phyloP scores from a whole-genome alignment of 2,797 vertebrate genomes.

The Molossus molossus region DNA sequence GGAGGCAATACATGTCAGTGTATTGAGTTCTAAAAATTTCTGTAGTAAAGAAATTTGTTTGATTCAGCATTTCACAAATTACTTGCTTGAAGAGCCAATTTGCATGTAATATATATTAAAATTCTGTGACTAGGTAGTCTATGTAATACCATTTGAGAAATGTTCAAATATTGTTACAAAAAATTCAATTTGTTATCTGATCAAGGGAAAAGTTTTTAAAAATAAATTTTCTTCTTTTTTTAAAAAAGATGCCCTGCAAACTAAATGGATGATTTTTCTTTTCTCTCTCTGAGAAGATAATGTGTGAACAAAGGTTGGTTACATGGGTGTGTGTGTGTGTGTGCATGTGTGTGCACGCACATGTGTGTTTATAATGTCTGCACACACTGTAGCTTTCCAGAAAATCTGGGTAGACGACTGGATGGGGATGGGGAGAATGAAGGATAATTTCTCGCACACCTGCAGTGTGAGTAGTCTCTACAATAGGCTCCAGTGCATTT shows the following conservation, averaged over 20 bases:
- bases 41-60: constrained; percentile 6
- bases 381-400: not conserved
- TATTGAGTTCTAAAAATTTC: not conserved
- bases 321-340: not conserved
- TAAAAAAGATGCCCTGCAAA: constrained; percentile 11
- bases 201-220: not conserved
- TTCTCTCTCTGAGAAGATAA: constrained; percentile 29
- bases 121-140: constrained; percentile 19
- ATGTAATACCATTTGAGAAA: not conserved
- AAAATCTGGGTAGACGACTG: constrained; percentile 25
- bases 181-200: constrained; percentile 55
- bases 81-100: constrained; percentile 16
- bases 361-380: constrained; percentile 56
- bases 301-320: not conserved
- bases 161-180: constrained; percentile 32
- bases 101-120: constrained; percentile 11
- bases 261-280: constrained; percentile 13
- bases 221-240: constrained; percentile 52
- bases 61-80: constrained; percentile 12
- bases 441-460: not conserved
- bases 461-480: not conserved
- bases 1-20: not conserved
- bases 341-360: not conserved
- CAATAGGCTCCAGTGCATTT: not conserved
- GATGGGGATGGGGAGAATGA: not conserved